Evolutionary conservation across 2,888 invertebrate species (phyloP), one percentile per base, ranked within the genome.

Genomic region (Drosophila recens): DNA sequence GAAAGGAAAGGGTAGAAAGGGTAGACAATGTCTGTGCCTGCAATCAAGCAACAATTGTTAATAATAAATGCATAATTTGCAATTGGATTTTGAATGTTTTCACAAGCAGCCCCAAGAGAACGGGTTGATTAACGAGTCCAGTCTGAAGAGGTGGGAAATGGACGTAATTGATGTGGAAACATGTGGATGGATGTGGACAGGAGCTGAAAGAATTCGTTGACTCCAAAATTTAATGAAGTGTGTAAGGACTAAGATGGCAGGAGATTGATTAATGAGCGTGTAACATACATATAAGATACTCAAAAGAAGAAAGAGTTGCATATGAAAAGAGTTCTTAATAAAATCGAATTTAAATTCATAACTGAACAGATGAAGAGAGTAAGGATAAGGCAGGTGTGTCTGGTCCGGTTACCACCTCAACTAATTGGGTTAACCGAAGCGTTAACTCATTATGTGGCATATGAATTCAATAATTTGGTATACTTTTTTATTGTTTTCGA

Each of bases 61-160:
- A 87, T 84, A 88, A 83, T 84, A 87, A 89, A 88, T 87, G 87
- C 88, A 89, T 90, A 89, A 90, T 89, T 87, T 87, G 76, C 87
- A 83, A 89, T 87, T 89, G 89, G 73, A 87, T 87, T 87, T 82
- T 61, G 72, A 81, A 87, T 86, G 78, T 86, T 77, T 81, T 87
- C 71, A 74, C 79, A 73, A 70, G 61, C 38, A 67, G 61, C 43
- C 67, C 67, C 62, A 54, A 62, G 62, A 53, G 67, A 58, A 76
- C 51, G 76, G 74, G 72, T 84, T 84, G 84, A 84, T 87, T 87
- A 84, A 82, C 79, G 87, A 86, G 71, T 49, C 64, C 38, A 9
- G n/a, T 13, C 27, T 20, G 34, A 56, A 42, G 56, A 63, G 59
- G 13, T 34, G 57, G 48, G 8, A 34, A 34, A 43, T 13, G 15